These are phyloP conservation scores for Drosophila ercepeae DNA, from an alignment of 1,140 invertebrate species.

Conservation along the genomic window DNA sequence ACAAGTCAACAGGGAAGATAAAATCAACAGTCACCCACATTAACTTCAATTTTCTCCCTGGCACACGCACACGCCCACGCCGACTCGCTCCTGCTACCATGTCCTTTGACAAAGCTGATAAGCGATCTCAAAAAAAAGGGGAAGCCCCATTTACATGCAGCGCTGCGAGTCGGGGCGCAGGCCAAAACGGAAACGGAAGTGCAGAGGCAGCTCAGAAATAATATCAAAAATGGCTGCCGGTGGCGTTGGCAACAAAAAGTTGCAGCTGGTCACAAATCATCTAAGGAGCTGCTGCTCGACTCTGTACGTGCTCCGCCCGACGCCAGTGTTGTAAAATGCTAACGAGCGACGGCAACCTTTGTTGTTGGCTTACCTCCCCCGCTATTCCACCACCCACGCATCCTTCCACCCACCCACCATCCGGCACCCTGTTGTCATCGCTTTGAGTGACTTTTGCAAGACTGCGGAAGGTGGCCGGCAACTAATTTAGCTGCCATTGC, in stretches of 20 bases:
- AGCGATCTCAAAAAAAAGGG: constrained; percentile 62
- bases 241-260: constrained; percentile 73
- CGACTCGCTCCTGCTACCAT: background rate
- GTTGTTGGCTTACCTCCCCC: constrained; percentile 36
- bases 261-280: constrained; percentile 78
- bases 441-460: constrained; percentile 62
- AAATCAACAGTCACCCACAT: constrained; percentile 75
- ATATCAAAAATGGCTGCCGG: constrained; percentile 80
- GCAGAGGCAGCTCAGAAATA: constrained; percentile 71
- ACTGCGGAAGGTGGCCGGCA: constrained; percentile 64
- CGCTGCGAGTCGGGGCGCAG: constrained; percentile 19
- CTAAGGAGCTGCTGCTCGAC: constrained; percentile 37
- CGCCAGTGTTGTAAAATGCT: constrained; percentile 79
- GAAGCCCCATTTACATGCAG: constrained; percentile 69
- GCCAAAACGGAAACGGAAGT: constrained; percentile 71
- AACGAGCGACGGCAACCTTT: constrained; percentile 75
- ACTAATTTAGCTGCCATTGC: constrained; percentile 73
- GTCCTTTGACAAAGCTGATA: constrained; percentile 40
- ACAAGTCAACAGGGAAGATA: constrained; percentile 78
- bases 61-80: constrained; percentile 10
- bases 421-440: constrained; percentile 21
- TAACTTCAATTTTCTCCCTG: constrained; percentile 30
- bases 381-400: background rate
- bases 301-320: constrained; percentile 62
- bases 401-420: constrained; percentile 2